Evolutionary conservation across 2,797 vertebrate species (phyloP).

Genomic region (Myotis planiceps): DNA sequence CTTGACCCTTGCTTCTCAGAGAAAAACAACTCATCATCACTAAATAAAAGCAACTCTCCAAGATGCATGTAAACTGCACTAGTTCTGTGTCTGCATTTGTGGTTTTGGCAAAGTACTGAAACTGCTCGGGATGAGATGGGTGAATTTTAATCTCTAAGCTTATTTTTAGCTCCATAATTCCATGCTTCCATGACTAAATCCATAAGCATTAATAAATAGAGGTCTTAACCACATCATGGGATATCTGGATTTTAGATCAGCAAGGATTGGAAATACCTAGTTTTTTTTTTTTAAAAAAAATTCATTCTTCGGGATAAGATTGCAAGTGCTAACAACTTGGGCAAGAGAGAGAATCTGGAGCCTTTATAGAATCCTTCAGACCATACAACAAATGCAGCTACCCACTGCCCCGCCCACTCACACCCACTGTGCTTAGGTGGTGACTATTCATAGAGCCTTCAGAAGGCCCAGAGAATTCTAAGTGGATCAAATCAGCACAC

Average conservation of each 20-base stretch:
- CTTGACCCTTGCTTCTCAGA: not conserved
- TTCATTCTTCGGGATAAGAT: not conserved
- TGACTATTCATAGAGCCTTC: not conserved
- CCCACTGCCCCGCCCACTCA: not conserved
- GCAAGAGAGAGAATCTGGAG: not conserved
- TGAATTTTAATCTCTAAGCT: not conserved
- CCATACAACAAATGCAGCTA: not conserved
- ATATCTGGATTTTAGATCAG: slow-evolving; percentile 3
- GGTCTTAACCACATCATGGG: not conserved
- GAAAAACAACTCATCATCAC: not conserved
- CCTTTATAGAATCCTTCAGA: not conserved
- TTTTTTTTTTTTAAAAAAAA: not conserved
- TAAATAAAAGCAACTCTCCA: not conserved
- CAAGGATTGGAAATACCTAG: not conserved
- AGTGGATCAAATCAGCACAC: not conserved
- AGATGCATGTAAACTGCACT: not conserved
- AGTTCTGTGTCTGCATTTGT: not conserved
- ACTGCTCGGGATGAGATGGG: not conserved
- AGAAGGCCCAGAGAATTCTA: not conserved
- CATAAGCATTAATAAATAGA: not conserved
- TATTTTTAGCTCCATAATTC: not conserved
- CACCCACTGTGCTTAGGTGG: not conserved
- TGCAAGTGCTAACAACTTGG: not conserved
- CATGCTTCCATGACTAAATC: not conserved
- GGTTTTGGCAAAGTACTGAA: not conserved